These are phyloP conservation scores for Ornithorhynchus anatinus DNA, from an alignment of 2,113 vertebrate genomes.

Conservation along the genomic window DNA sequence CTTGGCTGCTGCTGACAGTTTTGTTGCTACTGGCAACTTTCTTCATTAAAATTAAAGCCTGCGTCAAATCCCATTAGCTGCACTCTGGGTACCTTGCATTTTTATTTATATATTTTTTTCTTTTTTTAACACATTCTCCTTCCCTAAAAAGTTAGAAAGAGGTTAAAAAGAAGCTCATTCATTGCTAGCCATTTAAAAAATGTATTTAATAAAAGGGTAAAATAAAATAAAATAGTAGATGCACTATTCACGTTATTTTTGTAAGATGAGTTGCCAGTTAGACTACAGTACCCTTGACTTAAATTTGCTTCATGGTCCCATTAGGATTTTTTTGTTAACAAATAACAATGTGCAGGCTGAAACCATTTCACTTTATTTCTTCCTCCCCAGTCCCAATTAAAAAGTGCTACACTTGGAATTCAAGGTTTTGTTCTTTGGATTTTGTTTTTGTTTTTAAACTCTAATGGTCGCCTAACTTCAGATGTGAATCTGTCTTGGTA, in stretches of 20 bases:
- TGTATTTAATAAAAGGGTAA: not conserved
- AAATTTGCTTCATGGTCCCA: too few relatives aligned
- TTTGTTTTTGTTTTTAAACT: too few relatives aligned
- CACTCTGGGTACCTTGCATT: constrained; percentile 75
- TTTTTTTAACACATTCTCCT: constrained; percentile 46
- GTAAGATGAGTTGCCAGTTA: too few relatives aligned
- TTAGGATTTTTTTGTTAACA: too few relatives aligned
- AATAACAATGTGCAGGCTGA: too few relatives aligned
- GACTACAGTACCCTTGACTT: too few relatives aligned
- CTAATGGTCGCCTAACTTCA: too few relatives aligned
- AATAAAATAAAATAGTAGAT: too few relatives aligned
- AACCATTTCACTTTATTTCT: not conserved
- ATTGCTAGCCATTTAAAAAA: constrained; percentile 16
- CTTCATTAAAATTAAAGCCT: constrained; percentile 89
- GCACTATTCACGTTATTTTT: too few relatives aligned
- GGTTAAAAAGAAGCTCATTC: not conserved
- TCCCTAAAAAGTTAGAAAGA: constrained; percentile 42
- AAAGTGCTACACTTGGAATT: not conserved
- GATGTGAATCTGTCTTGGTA: not conserved
- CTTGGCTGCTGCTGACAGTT: constrained; percentile 87
- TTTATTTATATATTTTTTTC: constrained; percentile 52
- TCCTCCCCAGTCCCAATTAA: not conserved
- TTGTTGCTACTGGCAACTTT: constrained; percentile 89
- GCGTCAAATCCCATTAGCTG: constrained; percentile 85
- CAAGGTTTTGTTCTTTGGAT: too few relatives aligned